Conservation (phyloP, 64 coral and sea anemone genomes). For the Platygyra sinensis region DNA sequence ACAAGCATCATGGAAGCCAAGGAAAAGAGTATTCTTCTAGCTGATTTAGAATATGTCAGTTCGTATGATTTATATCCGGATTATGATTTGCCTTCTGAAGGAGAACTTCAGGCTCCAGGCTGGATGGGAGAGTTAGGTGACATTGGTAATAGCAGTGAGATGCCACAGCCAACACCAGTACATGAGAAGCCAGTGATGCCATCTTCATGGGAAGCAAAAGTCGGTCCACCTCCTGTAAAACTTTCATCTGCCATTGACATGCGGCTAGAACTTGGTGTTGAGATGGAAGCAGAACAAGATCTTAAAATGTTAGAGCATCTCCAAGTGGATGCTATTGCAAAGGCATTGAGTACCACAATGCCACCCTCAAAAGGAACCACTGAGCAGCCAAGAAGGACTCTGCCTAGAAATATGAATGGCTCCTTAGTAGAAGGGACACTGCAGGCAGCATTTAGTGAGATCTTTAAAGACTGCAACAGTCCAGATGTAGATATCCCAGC, state of each 20-base stretch:
- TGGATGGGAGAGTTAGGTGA: constrained; percentile 25
- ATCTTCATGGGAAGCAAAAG: constrained; percentile 19
- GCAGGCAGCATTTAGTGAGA: constrained; percentile 36
- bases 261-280: constrained; percentile 61
- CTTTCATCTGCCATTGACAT: constrained; percentile 67
- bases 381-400: background rate
- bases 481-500: constrained; percentile 27
- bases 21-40: background rate
- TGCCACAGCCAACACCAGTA: constrained; percentile 39
- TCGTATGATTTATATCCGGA: constrained; percentile 8
- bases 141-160: background rate
- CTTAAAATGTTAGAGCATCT: constrained; percentile 59
- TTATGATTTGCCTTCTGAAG: constrained; percentile 29
- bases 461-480: constrained; percentile 32
- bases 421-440: background rate
- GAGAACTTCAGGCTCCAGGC: constrained; percentile 19
- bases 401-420: background rate
- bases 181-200: constrained; percentile 19
- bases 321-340: constrained; percentile 53
- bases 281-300: constrained; percentile 83
- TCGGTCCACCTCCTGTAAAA: constrained; percentile 41
- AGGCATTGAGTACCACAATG: constrained; percentile 36
- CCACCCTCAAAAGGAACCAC: background rate
- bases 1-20: background rate
- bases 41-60: background rate